Evolutionary conservation across 2,888 invertebrate species (phyloP).

Genomic region (Lithodes maja): DNA sequence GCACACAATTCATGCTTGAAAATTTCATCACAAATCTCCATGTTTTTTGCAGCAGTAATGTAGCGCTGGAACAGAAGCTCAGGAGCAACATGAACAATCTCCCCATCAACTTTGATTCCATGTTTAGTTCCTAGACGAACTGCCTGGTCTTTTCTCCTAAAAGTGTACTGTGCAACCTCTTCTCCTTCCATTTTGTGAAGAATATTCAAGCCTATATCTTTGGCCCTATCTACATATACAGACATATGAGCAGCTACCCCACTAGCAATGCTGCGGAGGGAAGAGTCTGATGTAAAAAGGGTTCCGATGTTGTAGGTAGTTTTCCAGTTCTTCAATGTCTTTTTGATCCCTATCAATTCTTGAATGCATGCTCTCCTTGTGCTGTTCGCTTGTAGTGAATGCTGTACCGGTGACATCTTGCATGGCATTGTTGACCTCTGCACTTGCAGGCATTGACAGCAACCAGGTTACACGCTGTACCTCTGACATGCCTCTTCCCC

Average conservation of each 20-base stretch:
- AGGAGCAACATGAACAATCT: neutral
- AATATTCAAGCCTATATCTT: constrained; percentile 8
- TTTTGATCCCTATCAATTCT: constrained; percentile 16
- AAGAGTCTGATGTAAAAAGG: neutral
- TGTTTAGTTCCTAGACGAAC: neutral
- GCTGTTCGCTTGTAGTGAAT: constrained; percentile 17
- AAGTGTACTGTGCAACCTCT: constrained; percentile 1
- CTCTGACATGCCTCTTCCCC: constrained; percentile 5
- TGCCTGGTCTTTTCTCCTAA: neutral
- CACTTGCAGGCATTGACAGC: neutral
- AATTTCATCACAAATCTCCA: neutral
- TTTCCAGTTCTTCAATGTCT: neutral
- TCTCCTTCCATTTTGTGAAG: constrained; percentile 5
- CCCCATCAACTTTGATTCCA: neutral
- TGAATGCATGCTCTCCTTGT: constrained; percentile 15
- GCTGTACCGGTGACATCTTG: constrained; percentile 5
- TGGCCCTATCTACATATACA: constrained; percentile 1
- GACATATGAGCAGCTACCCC: constrained; percentile 22
- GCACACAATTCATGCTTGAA: constrained; percentile 19
- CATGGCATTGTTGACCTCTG: constrained; percentile 1
- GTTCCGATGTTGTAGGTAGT: constrained; percentile 14
- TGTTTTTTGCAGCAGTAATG: constrained; percentile 9
- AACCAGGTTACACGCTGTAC: neutral
- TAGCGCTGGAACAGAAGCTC: constrained; percentile 10
- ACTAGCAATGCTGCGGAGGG: constrained; percentile 31